These are phyloP conservation scores for Atta texana DNA, from an alignment of 1,140 invertebrate species.

Conservation along the genomic window DNA sequence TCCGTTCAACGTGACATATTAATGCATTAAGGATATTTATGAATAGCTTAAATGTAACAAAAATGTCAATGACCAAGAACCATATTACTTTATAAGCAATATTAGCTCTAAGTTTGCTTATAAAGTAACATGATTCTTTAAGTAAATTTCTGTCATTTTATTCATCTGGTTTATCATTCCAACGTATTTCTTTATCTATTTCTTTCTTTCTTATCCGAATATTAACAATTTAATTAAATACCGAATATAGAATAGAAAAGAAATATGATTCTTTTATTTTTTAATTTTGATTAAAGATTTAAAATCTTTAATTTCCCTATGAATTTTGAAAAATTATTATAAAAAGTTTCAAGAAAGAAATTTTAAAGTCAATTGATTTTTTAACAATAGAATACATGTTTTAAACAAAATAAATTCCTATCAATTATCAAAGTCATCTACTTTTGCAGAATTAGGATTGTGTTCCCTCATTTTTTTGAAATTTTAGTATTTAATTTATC, in stretches of 20 bases:
- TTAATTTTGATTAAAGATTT: conserved; percentile 12
- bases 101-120: not conserved
- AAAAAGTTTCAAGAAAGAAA: not conserved
- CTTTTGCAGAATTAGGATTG: not conserved
- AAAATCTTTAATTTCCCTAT: not conserved
- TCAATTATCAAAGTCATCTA: not conserved
- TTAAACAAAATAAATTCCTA: conserved; percentile 6
- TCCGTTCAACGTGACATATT: conserved; percentile 31
- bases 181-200: not conserved
- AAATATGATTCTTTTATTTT: not conserved
- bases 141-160: not conserved
- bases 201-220: not conserved
- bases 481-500: not conserved
- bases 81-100: not conserved
- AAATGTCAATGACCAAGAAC: not conserved
- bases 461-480: not conserved
- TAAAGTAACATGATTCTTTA: not conserved
- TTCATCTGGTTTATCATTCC: not conserved
- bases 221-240: not conserved
- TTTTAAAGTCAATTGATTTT: not conserved
- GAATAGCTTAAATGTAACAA: not conserved
- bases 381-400: not conserved
- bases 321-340: not conserved
- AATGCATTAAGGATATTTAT: conserved; percentile 42
- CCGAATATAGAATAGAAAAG: not conserved